Percentiles rank a stretch among this genome's conserved stretches.
Evolutionary conservation across 2,113 vertebrate species (phyloP).

Genomic region (Nicator chloris): DNA sequence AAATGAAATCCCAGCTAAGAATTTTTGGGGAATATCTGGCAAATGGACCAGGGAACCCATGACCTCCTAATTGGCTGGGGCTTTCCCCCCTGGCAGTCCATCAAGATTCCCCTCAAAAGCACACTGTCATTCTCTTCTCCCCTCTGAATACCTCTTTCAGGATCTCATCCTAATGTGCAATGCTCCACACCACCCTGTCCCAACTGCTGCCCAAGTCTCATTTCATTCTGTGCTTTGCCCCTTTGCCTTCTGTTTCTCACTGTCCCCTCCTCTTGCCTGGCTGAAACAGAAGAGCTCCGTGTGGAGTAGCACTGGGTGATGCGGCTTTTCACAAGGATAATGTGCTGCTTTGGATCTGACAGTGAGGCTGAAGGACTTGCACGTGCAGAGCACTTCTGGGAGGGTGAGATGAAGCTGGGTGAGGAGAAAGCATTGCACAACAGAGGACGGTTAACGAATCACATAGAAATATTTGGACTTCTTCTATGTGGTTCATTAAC

Average conservation of each 20-base stretch:
- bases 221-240: not conserved
- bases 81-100: not conserved
- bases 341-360: not conserved
- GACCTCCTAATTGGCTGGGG: not conserved
- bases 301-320: not conserved
- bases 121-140: not conserved
- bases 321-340: not conserved
- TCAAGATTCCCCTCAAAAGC: not conserved
- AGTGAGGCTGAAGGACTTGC: not conserved
- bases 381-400: not conserved
- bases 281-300: not conserved
- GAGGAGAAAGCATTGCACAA: not conserved
- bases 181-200: not conserved
- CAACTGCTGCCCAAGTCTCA: not conserved
- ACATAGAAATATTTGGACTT: not conserved
- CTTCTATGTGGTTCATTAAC: not conserved
- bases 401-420: not conserved
- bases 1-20: not conserved
- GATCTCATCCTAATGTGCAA: rapidly evolving
- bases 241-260: not conserved
- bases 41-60: not conserved
- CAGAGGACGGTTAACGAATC: not conserved
- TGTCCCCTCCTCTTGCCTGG: not conserved
- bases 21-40: not conserved
- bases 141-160: not conserved